Evolutionary conservation across 2,888 invertebrate genomes (phyloP).

Genomic region (Rhopalosiphum nymphaeae): DNA sequence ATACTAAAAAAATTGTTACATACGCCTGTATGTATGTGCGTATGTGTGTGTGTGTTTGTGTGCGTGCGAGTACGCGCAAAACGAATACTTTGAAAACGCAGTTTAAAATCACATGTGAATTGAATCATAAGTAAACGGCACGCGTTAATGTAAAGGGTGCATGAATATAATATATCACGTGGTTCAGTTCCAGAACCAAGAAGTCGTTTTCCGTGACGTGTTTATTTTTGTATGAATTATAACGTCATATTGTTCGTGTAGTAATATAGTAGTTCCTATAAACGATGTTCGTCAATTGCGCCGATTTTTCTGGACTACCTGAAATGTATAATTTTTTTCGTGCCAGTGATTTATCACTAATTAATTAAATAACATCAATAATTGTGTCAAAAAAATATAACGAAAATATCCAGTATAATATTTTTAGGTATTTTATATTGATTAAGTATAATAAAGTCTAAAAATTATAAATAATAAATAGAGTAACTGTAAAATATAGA

Average conservation of each 20-base stretch:
- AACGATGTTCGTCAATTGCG: too few species aligned
- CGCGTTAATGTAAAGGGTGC: background rate
- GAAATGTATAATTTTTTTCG: too few species aligned
- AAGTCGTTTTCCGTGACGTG: background rate
- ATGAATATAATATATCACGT: background rate
- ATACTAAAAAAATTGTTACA: slow-evolving; percentile 46
- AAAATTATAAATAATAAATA: too few species aligned
- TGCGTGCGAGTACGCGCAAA: background rate
- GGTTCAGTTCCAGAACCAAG: background rate
- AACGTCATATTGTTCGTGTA: background rate
- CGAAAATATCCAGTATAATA: too few species aligned
- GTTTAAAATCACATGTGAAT: slow-evolving; percentile 23
- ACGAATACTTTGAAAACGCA: background rate
- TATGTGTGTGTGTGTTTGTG: background rate
- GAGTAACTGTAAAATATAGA: too few species aligned
- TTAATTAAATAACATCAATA: too few species aligned
- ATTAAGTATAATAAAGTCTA: too few species aligned
- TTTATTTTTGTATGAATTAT: background rate
- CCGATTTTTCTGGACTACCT: too few species aligned
- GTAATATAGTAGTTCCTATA: too few species aligned
- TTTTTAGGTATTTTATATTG: too few species aligned
- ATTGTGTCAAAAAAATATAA: too few species aligned
- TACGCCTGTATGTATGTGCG: background rate
- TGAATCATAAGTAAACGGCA: background rate
- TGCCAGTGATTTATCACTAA: too few species aligned